phyloP scores from a whole-genome alignment of 2,797 vertebrate species.

The Sebastes ruberrimus region DNA sequence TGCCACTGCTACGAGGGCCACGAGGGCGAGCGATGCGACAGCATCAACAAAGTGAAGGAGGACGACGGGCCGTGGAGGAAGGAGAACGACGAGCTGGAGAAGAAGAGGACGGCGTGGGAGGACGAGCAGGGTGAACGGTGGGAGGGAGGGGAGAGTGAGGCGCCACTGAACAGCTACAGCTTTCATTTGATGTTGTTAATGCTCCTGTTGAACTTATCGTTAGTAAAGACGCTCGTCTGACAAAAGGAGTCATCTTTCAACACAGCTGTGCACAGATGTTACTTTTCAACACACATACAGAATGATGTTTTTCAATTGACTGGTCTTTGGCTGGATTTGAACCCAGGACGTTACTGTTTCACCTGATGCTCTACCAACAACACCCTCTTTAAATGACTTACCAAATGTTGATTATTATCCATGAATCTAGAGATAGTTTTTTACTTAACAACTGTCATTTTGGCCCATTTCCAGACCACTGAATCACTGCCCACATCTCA shows the following conservation, averaged over 20 bases:
- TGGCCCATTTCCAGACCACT: too few species aligned
- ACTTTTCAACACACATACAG: slow-evolving; percentile 1
- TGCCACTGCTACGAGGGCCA: slow-evolving; percentile 87
- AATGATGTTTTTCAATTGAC: neutral
- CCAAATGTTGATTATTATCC: neutral
- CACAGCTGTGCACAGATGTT: neutral
- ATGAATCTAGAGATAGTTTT: neutral
- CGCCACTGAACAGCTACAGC: neutral
- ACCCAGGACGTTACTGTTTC: neutral
- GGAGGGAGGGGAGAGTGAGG: slow-evolving; percentile 18
- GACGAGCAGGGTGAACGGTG: slow-evolving; percentile 39
- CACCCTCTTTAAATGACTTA: neutral
- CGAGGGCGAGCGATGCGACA: slow-evolving; percentile 77
- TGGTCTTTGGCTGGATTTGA: neutral
- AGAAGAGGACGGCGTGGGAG: slow-evolving; percentile 64
- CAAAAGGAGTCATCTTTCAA: neutral
- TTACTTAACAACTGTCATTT: neutral
- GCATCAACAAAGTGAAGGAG: slow-evolving; percentile 71
- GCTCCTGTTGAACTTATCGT: slow-evolving; percentile 55
- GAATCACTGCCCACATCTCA: neutral
- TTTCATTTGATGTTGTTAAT: slow-evolving; percentile 26
- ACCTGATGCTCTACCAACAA: neutral
- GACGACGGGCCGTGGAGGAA: slow-evolving; percentile 47
- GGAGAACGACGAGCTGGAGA: slow-evolving; percentile 40
- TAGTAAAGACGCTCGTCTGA: slow-evolving; percentile 8